A percentile compares a stretch with the other conserved stretches of the same genome.
Conservation (phyloP, 2,888 invertebrate species). For the Nebria brevicollis region DNA sequence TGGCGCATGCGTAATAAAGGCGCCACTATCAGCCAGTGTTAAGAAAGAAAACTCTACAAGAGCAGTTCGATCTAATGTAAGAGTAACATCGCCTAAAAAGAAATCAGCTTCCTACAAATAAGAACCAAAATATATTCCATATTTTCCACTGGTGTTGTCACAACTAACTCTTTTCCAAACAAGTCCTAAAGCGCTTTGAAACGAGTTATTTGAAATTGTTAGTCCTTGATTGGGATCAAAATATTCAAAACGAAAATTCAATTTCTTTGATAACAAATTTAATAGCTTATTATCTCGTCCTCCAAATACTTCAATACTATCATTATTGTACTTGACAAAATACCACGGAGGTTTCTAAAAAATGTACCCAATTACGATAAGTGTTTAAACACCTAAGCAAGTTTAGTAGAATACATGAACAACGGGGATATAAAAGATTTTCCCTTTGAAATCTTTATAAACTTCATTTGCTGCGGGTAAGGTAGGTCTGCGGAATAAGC, state of each 20-base stretch:
- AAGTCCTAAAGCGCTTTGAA: conserved; percentile 77
- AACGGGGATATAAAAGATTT: conserved; percentile 75
- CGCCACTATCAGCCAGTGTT: conserved; percentile 80
- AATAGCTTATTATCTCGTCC: conserved; percentile 79
- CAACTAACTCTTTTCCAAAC: conserved; percentile 72
- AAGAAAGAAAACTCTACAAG: conserved; percentile 81
- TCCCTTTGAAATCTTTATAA: conserved; percentile 73
- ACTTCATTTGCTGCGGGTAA: conserved; percentile 71
- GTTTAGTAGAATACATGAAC: conserved; percentile 69
- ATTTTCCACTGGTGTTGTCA: neutral
- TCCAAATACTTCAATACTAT: conserved; percentile 69
- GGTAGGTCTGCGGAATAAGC: conserved; percentile 74
- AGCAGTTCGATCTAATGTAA: conserved; percentile 77
- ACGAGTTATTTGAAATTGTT: conserved; percentile 71
- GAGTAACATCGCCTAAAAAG: conserved; percentile 78
- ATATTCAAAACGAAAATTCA: conserved; percentile 78
- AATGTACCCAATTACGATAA: neutral
- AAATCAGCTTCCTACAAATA: conserved; percentile 73
- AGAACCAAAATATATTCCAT: neutral
- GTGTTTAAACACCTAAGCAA: neutral
- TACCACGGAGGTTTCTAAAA: conserved; percentile 79
- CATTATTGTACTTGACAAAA: conserved; percentile 74
- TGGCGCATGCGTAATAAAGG: conserved; percentile 80
- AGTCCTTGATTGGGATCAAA: conserved; percentile 76
- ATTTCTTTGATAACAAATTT: conserved; percentile 70